Evolutionary conservation across 2,113 vertebrate genomes (phyloP).

Genomic region (Urocolius indicus): DNA sequence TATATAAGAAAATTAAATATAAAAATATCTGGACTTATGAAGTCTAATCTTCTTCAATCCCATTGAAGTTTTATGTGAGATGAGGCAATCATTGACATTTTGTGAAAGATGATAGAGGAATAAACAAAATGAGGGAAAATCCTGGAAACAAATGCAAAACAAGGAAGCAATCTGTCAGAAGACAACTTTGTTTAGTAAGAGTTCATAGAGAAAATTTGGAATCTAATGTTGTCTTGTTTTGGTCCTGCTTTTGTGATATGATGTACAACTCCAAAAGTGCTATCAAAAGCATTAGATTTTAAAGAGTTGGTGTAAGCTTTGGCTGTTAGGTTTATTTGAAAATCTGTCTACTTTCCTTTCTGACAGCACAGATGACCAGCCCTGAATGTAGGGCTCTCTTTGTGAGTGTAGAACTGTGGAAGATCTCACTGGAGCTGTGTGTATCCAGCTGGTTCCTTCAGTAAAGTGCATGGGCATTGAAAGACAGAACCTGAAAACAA

Average conservation of each 20-base stretch:
- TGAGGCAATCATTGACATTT: conserved; percentile 26
- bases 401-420: not conserved
- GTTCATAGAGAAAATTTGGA: not conserved
- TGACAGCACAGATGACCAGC: not conserved
- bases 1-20: conserved; percentile 36
- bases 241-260: not conserved
- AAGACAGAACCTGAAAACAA: not conserved
- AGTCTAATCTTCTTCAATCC: not conserved
- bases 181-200: not conserved
- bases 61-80: conserved; percentile 15
- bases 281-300: not conserved
- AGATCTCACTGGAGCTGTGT: not conserved
- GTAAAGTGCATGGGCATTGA: not conserved
- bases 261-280: not conserved
- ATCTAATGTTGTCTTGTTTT: not conserved
- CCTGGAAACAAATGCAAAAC: not conserved
- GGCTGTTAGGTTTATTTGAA: not conserved
- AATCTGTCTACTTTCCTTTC: not conserved
- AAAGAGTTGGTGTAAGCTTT: not conserved
- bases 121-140: conserved; percentile 16
- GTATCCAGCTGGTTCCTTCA: not conserved
- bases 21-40: not conserved
- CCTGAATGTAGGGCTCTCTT: not conserved
- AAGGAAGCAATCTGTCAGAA: not conserved
- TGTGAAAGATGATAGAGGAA: not conserved